Base-by-base conservation (phyloP, 2,113 vertebrate genomes). In the Apistogramma diplotaenia region DNA sequence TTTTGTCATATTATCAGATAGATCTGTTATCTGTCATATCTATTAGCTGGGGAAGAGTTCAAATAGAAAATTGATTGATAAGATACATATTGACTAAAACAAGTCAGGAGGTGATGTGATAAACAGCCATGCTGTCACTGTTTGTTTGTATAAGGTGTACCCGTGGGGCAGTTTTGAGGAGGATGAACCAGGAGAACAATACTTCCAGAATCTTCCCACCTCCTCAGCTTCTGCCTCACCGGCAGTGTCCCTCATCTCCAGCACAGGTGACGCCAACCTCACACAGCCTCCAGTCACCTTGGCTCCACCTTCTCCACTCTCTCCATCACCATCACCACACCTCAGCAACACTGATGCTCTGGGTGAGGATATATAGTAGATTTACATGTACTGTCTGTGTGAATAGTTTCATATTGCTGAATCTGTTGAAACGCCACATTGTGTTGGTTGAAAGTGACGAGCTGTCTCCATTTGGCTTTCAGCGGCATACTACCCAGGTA, bases 181-280 rank as follows among this genome's bases (percentile, higher is more conserved):
- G 95, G 98, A 99, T 4, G 98, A 99, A 91, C 96, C 97, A 85
- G 97, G 97, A 92, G 97, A 98, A 92, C 96, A 97, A 88, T 96
- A 97, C 95, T 97, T 97, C 94, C 96, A 97, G 93, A 97, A 96
- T 92, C 96, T 99, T 85, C 96, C 97, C 94, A 97, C 97, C 43
- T 92, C 93, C 51, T 85, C 92, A 0, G 82, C 94, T 19, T 79
- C 90, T 0, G 81, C 89, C 67, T 92, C 94, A 1, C 92, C 97
- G 80, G 96, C 96, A 87, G 93, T 95, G 83, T 93, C 93, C 94
- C 90, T 95, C 92, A 73, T 89, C 61, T 86, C 89, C 11, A 76
- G 56, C 57, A 72, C 78, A 18, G 23, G 1, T 25, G 79, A 79
- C n/a, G 4, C 60, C 60, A 72, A 56, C 80, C 33, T 61, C 1